Conservation (phyloP, 2,797 vertebrate genomes). For the Anisognathus igniventris region DNA sequence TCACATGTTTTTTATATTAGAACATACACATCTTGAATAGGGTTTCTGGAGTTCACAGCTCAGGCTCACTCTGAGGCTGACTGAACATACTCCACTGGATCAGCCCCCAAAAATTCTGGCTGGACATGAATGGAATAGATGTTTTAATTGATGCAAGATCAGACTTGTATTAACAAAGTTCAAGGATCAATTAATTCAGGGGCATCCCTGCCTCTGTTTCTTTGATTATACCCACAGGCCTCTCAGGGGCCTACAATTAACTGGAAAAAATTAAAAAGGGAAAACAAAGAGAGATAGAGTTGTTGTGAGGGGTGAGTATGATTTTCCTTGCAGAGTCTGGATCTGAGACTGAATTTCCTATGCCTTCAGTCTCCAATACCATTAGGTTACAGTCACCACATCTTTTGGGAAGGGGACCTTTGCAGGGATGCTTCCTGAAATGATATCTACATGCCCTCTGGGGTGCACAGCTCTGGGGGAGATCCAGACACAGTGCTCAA, state of each 20-base stretch:
- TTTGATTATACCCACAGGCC: not conserved
- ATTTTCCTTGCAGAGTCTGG: not conserved
- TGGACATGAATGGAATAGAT: not conserved
- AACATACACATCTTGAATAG: not conserved
- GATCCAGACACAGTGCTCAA: accelerated
- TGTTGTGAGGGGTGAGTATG: not conserved
- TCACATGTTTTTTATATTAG: not conserved
- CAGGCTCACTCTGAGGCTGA: not conserved
- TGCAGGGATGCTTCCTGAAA: not conserved
- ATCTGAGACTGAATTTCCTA: not conserved
- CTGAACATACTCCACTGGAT: not conserved
- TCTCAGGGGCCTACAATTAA: not conserved
- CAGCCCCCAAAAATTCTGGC: not conserved
- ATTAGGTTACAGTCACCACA: accelerated
- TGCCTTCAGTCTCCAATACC: not conserved
- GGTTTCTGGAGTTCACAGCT: not conserved
- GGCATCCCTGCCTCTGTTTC: not conserved
- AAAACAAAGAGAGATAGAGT: not conserved
- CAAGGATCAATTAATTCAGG: not conserved
- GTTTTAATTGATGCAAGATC: not conserved
- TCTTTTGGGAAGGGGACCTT: not conserved
- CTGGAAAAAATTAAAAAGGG: not conserved
- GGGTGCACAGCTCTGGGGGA: not conserved
- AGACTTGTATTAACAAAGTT: not conserved
- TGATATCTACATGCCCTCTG: no score